phyloP scores from a whole-genome alignment of 2,113 vertebrate genomes.

The Elachura formosa region DNA sequence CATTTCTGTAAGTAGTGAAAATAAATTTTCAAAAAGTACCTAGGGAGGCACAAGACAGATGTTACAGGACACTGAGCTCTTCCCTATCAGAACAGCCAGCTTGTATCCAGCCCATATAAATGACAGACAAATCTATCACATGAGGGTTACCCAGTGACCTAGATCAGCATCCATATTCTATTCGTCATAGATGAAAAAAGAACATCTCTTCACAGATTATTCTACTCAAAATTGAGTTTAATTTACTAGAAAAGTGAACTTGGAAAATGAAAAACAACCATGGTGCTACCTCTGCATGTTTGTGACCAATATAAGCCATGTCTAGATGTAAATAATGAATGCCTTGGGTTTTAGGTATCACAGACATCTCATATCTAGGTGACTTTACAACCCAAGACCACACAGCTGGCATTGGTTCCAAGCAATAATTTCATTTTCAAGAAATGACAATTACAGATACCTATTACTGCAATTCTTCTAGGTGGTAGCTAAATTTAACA shows the following conservation, averaged over 20 bases:
- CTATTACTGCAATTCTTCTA: neutral
- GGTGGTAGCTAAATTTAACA: neutral
- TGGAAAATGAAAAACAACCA: neutral
- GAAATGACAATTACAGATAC: neutral
- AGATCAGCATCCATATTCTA: neutral
- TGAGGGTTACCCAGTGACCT: neutral
- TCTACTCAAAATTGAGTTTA: neutral
- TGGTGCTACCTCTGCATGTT: neutral
- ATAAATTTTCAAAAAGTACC: neutral
- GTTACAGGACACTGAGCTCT: neutral
- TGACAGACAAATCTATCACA: neutral
- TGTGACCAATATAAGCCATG: neutral
- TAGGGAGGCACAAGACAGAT: neutral
- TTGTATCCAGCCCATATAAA: neutral
- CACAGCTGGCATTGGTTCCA: neutral
- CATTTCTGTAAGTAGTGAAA: neutral
- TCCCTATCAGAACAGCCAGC: neutral
- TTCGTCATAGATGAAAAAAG: too few species aligned
- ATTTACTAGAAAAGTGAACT: neutral
- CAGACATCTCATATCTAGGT: neutral
- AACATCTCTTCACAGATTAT: neutral
- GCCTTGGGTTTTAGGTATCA: too few species aligned
- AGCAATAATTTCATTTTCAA: neutral
- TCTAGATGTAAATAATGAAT: too few species aligned
- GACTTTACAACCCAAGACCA: neutral